Conservation (phyloP, 2,113 vertebrate genomes). For the Coturnix japonica region DNA sequence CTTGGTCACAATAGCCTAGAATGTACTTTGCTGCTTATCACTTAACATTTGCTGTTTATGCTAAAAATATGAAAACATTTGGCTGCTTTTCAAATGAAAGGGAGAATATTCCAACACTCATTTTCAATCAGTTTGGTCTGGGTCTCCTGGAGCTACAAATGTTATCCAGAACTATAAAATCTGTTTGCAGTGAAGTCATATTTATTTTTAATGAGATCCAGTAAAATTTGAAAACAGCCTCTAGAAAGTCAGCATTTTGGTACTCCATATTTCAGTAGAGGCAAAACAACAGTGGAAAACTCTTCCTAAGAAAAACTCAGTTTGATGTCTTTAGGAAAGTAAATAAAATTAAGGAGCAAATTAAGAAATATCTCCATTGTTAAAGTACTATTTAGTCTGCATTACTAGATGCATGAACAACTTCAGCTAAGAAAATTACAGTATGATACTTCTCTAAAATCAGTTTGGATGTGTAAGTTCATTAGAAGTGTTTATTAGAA, state of each 20-base stretch:
- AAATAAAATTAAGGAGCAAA: neutral
- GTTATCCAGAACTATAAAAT: neutral
- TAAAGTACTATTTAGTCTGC: neutral
- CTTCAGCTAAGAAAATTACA: neutral
- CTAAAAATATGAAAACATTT: neutral
- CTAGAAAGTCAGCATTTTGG: neutral
- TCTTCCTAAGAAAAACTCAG: neutral
- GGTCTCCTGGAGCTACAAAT: neutral
- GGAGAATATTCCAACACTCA: neutral
- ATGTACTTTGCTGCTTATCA: neutral
- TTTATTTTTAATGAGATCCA: neutral
- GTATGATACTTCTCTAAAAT: neutral
- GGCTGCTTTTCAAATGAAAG: neutral
- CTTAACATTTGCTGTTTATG: neutral
- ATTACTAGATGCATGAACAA: neutral
- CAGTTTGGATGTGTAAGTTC: neutral
- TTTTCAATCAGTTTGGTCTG: slow-evolving; percentile 22
- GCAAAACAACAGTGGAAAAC: neutral
- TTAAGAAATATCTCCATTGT: neutral
- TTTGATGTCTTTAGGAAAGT: neutral
- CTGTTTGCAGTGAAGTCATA: neutral
- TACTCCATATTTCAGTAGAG: slow-evolving; percentile 1
- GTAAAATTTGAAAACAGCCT: slow-evolving; percentile 21
- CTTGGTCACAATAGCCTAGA: neutral
- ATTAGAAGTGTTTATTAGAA: neutral